Conservation (phyloP, 2,888 invertebrate species). For the Drosophila macrospina region DNA sequence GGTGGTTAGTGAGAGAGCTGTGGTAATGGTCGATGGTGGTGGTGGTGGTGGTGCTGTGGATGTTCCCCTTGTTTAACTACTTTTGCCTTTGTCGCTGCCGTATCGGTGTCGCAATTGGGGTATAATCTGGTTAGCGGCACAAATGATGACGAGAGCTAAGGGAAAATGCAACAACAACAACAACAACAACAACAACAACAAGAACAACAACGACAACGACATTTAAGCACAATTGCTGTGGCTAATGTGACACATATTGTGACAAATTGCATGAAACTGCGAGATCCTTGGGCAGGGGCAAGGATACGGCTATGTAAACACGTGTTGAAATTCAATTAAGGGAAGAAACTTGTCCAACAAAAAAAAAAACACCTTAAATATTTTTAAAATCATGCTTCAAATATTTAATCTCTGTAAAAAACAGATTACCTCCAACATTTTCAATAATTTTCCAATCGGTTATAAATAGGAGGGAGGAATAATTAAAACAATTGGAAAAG, state of each 20-base stretch:
- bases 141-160: constrained; percentile 57
- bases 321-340: constrained; percentile 61
- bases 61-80: constrained; percentile 59
- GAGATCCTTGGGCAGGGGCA: constrained; percentile 23
- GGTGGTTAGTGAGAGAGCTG: constrained; percentile 44
- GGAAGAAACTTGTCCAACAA: constrained; percentile 11
- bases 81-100: constrained; percentile 40
- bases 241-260: constrained; percentile 86
- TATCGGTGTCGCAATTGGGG: constrained; percentile 76
- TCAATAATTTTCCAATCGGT: no score
- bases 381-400: constrained; percentile 1
- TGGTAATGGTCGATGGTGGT: constrained; percentile 13
- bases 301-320: constrained; percentile 57
- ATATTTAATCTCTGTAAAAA: background rate
- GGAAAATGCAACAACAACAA: constrained; percentile 14
- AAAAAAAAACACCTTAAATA: constrained; percentile 8
- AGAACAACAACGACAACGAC: constrained; percentile 50
- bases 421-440: no score
- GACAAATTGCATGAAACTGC: constrained; percentile 84
- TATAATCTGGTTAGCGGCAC: constrained; percentile 75
- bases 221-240: constrained; percentile 83
- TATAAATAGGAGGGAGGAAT: no score
- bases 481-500: no score
- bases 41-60: constrained; percentile 34
- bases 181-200: constrained; percentile 45